Base-by-base conservation (phyloP, 2,797 vertebrate genomes). In the Falco biarmicus region DNA sequence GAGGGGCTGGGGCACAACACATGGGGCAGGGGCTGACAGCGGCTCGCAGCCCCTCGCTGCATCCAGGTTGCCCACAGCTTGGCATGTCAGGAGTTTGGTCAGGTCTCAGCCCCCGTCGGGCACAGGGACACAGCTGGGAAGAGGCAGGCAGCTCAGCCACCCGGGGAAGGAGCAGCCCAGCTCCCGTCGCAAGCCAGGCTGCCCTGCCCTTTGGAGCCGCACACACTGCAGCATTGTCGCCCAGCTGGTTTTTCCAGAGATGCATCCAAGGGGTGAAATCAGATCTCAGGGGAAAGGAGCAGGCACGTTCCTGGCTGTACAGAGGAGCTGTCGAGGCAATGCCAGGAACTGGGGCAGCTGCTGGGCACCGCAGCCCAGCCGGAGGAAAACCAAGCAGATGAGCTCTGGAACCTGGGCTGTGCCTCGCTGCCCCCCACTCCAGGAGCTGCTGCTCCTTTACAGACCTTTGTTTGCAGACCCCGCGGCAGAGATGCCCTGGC, bases 161-260 rank as follows among this genome's bases (percentile, higher is more conserved):
- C 2, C 0, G 9, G 34, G 45, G 24, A 77, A 53, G 34, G 51
- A 79, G 79, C 90, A 84, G 82, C 86, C 1, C 0, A 60, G 84
- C 77, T 95, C 84, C 45, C 6, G 1, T 19, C 17, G 9, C 0
- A 3, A 65, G 56, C 64, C 86, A 53, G 84, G 43, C 60, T 3
- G 95, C 92, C 90, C 91, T 93, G 95, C 95, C 95, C 92, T 71
- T 63, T 2, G 2, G 56, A 95, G 84, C 91, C 5, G 0, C 87
- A 89, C 94, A 73, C 87, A 37, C 34, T 73, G 60, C 88, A 39
- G 93, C 86, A 48, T 92, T 96, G 96, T 96, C 84, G 94, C 84
- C 94, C 92, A 41, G 96, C 96, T 96, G 96, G 96, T 97, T 97
- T 97, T 97, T 97, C 96, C 96, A 95, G 94, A 92, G 94, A 76